Conservation (phyloP, 1,140 invertebrate species). For the Dryas iulia region DNA sequence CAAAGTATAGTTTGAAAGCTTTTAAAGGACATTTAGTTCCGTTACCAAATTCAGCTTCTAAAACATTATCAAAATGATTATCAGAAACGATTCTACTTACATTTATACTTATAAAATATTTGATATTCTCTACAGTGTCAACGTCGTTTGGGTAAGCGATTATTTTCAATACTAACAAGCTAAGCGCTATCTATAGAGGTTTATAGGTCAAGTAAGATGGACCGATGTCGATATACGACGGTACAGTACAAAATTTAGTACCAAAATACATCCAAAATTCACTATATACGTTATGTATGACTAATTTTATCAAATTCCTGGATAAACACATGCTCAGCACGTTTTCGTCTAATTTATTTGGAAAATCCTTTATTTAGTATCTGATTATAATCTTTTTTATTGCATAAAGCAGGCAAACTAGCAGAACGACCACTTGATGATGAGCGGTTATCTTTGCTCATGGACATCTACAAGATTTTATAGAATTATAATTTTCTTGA, state of each 20-base stretch:
- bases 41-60: conserved; percentile 23
- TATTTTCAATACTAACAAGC: conserved; percentile 56
- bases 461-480: too few relatives aligned
- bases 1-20: neutral
- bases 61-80: conserved; percentile 47
- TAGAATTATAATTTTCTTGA: too few relatives aligned
- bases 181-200: conserved; percentile 62
- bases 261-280: conserved; percentile 69
- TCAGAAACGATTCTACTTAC: conserved; percentile 51
- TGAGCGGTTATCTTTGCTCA: too few relatives aligned
- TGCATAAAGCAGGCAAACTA: too few relatives aligned
- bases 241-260: conserved; percentile 72
- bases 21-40: conserved; percentile 18
- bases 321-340: neutral
- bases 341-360: neutral
- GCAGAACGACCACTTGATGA: too few relatives aligned
- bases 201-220: conserved; percentile 60
- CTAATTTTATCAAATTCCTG: conserved; percentile 17
- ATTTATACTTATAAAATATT: conserved; percentile 59
- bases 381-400: neutral
- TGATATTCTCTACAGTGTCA: conserved; percentile 57
- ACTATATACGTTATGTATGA: conserved; percentile 18
- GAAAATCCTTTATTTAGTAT: neutral
- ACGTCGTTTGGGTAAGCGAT: conserved; percentile 56
- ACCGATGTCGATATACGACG: conserved; percentile 61